Base-by-base conservation (phyloP, 2,113 vertebrate species). In the Anguilla japonica region DNA sequence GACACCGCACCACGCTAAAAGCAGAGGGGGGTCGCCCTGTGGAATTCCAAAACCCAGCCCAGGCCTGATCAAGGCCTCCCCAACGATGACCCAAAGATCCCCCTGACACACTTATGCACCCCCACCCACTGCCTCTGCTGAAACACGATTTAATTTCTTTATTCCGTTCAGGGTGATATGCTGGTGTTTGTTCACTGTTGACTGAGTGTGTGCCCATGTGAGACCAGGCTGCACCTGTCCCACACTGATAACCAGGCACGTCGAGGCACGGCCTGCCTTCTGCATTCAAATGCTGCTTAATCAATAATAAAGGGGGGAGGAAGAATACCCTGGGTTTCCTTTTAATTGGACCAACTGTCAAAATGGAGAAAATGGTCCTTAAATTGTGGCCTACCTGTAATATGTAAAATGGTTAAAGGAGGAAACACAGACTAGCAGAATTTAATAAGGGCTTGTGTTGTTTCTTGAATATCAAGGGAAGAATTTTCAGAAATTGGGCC, bases 311-410 rank as follows among this genome's bases (percentile, higher is more conserved):
- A 91, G 90, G 90, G 86, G 86, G 43, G 43, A 34, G 41, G 87
- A 88, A 91, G 85, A 87, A 87, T 87, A 85, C 40, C 85, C 50
- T 5, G 86, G 86, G 86, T 92, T 84, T 86, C 88, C 88, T 91
- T 92, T 94, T 96, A 95, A 95, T 94, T 95, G 94, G 92, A 92
- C 91, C 87, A 88, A 92, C 90, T 93, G 89, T 91, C 94, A 95
- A 94, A 91, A 87, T 82, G 46, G 87, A 91, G 89, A 89, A 92
- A 91, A 91, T 81, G 91, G 63, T 40, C 56, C 22, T n/a, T 86
- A 13, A 81, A 82, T 85, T 53, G n/a, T 26, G 22, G 41, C 6
- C 29, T 22, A 15, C 41, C 39, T 85, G 81, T 40, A 46, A 81
- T 41, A 43, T 26, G 13, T 50, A 20, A 29, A 26, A 71, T 82